Conservation (phyloP, 2,113 vertebrate species). For the Cyanoliseus patagonus region DNA sequence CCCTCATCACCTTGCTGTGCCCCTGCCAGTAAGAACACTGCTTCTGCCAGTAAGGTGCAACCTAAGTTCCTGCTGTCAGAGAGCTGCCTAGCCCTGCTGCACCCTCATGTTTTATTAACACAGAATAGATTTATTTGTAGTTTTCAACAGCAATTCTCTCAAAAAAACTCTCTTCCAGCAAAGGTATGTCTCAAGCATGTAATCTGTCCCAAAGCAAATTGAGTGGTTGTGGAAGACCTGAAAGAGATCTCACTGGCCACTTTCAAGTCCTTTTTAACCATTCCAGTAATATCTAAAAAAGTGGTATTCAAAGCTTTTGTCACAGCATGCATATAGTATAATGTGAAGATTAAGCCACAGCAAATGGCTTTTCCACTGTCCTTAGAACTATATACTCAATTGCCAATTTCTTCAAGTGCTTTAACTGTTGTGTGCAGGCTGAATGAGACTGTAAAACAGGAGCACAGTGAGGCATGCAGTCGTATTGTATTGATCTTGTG, state of each 20-base stretch:
- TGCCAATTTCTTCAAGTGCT: background rate
- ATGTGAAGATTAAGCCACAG: background rate
- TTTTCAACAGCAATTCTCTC: background rate
- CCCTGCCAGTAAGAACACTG: background rate
- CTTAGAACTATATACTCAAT: background rate
- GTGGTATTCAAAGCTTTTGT: background rate
- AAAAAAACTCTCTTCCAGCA: background rate
- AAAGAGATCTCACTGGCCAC: background rate
- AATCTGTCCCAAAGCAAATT: background rate
- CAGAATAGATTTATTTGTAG: background rate
- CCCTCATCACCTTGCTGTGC: background rate
- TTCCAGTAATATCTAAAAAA: background rate
- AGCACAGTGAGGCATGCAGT: background rate
- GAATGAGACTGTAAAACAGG: background rate
- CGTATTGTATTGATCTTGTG: fast-evolving
- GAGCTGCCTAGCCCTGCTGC: background rate
- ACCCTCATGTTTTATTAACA: background rate
- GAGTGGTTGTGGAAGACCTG: background rate
- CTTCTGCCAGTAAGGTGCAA: fast-evolving
- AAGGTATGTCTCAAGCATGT: background rate
- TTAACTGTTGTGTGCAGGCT: background rate
- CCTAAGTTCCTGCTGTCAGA: background rate
- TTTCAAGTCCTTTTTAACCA: background rate
- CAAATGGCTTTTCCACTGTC: background rate
- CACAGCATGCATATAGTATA: fast-evolving